Evolutionary conservation across 2,888 invertebrate genomes (phyloP), one percentile per base, ranked within the genome.

Genomic region (Drosophila percnosoma): DNA sequence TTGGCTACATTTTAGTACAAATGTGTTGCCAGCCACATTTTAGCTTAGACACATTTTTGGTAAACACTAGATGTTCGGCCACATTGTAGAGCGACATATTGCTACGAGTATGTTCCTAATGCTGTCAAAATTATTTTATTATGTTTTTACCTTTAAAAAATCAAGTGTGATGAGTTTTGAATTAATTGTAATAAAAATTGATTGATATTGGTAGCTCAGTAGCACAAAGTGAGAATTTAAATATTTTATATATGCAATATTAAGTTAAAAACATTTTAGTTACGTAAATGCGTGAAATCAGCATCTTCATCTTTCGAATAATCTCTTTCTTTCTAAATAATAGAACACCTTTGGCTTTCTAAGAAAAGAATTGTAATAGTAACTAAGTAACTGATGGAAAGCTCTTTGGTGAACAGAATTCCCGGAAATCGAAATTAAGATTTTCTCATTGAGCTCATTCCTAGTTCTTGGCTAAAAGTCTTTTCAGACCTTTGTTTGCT

Each of bases 61-160:
- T 27, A 27, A 81, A 64, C 87, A 83, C 77, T 90, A 65, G 38
- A 76, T 87, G 90, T 75, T 1, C 75, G 7, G 77, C 83, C 58
- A 2, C 88, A 73, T 74, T 51, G 10, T 0, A 3, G 18, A 51
- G 40, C n/a, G 11, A 11, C 54, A 49, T 66, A 49, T 57, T 61
- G 74, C 64, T 2, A 31, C 2, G 15, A 8, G 0, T 13, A 3
- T 57, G 29, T 13, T 57, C 8, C 31, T 10, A 29, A 52, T 8
- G 18, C 36, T 31, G 8, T 6, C n/a, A 52, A 29, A 1, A 18
- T 6, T 8, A 8, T 45, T 45, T 45, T 45, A 15, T 8, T 24
- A 15, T 15, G 7, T 24, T 45, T 45, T 21, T 1, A 21, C 6
- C 42, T 1, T 7, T 13, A 4, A 7, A 21, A 45, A 6, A 42